Evolutionary conservation across 1,140 invertebrate genomes (phyloP), one percentile per base, ranked within the genome.

Genomic region (Carcinoscorpius rotundicauda): DNA sequence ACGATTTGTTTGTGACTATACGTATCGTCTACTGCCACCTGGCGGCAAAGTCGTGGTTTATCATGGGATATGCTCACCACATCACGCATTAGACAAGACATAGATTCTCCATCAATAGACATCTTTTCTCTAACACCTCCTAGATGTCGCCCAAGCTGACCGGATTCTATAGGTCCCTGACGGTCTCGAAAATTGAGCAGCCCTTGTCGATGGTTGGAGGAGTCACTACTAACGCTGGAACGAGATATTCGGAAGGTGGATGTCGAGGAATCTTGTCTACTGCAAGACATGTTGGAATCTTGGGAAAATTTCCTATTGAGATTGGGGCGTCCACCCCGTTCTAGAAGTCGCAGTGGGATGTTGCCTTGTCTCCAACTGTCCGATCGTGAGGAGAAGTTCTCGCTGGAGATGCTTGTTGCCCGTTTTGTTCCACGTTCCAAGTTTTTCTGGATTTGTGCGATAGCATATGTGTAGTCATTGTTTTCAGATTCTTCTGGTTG

Each of bases 311-410:
- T 64, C 5, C 49, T 52, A 8, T 48, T 49, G 6, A 62, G 52
- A n/a, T 48, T 60, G 60, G 58, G 50, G n/a, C 62, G n/a, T 4
- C 51, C 51, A 5, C 9, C n/a, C 48, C 48, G 11, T 10, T 62
- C 65, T 9, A 66, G 51, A 3, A 59, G 58, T 58, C 56, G 85
- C 84, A 72, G 85, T 86, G 65, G 85, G 66, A 87, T 85, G 5
- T 63, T 64, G 48, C 71, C 68, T 4, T 70, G 68, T 8, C 86
- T 78, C 88, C 89, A 92, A 3, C 88, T 91, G 73, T 92, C 89
- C 0, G 85, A 87, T 53, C 82, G 68, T 0, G 88, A 91, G 64
- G 87, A 89, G 76, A 90, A 93, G 74, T 93, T 93, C 66, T 90
- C 88, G 73, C 88, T 91, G 5, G 88, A 90, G 11, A 92, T 61